phyloP scores from a whole-genome alignment of 2,888 invertebrate species.

The Cerceris ruficornis region DNA sequence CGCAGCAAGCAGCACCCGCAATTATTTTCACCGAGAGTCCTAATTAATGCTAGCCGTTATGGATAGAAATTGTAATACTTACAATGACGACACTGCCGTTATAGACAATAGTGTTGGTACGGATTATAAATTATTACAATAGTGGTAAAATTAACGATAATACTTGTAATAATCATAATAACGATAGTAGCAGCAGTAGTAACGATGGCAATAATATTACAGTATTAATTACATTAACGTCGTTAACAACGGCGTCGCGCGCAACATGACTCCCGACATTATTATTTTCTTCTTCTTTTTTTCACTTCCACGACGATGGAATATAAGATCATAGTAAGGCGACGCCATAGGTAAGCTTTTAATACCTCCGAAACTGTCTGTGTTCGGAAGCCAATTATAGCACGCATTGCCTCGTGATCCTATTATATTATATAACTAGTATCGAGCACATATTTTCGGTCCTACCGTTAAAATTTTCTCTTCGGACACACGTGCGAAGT shows the following conservation, averaged over 20 bases:
- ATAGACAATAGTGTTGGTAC: conserved; percentile 58
- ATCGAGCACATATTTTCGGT: conserved; percentile 63
- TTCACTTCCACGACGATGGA: conserved; percentile 55
- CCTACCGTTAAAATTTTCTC: conserved; percentile 57
- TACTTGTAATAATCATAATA: conserved; percentile 73
- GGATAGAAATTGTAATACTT: conserved; percentile 62
- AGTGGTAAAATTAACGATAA: conserved; percentile 74
- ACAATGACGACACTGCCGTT: conserved; percentile 61
- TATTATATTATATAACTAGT: conserved; percentile 64
- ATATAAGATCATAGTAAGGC: conserved; percentile 63
- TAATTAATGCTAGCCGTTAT: conserved; percentile 33
- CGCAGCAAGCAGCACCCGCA: conserved; percentile 30
- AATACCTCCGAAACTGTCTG: conserved; percentile 42
- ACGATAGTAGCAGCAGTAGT: conserved; percentile 69
- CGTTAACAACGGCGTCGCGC: conserved; percentile 68
- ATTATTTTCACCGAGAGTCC: conserved; percentile 35
- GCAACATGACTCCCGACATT: conserved; percentile 62
- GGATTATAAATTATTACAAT: conserved; percentile 72
- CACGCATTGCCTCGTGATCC: conserved; percentile 63
- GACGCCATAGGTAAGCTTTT: conserved; percentile 62
- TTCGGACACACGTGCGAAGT: conserved; percentile 64
- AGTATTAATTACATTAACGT: conserved; percentile 70
- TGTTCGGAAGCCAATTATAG: conserved; percentile 65
- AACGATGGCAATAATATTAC: conserved; percentile 70
- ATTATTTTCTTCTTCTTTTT: conserved; percentile 4